Percentiles rank a stretch among this genome's conserved stretches.
These are phyloP conservation scores for Athene noctua DNA, from an alignment of 2,113 vertebrate species.

Conservation along the genomic window DNA sequence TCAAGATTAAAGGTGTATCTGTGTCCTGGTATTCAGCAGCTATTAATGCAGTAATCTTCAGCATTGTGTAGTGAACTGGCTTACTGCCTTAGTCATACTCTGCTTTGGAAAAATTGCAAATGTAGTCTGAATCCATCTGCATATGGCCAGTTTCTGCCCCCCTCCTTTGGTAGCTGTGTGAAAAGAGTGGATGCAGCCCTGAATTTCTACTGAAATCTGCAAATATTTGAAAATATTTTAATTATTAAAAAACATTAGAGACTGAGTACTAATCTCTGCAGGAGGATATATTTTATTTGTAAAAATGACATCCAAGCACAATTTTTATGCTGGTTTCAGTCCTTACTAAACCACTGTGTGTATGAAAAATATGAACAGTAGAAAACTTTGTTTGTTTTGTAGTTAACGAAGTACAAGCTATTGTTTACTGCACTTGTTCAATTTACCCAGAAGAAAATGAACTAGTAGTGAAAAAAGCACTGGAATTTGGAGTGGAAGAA, in stretches of 20 bases:
- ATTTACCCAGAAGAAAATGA: conserved; percentile 88
- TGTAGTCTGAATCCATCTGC: not conserved
- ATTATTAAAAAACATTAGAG: not conserved
- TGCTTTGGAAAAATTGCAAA: not conserved
- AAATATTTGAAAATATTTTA: not conserved
- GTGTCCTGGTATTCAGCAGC: not conserved
- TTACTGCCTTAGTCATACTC: not conserved
- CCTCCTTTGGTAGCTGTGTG: not conserved
- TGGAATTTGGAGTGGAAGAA: conserved; percentile 69
- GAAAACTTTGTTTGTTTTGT: not conserved
- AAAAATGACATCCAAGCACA: not conserved
- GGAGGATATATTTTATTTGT: not conserved
- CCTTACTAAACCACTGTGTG: not conserved
- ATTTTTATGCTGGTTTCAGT: not conserved
- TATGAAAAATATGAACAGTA: not conserved
- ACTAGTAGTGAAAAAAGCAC: conserved; percentile 76
- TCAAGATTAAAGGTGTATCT: not conserved
- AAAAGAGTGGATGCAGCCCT: not conserved
- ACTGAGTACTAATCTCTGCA: not conserved
- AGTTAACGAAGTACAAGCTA: conserved; percentile 82
- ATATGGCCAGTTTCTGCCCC: not conserved
- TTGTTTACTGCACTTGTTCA: conserved; percentile 89
- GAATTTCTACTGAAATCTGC: not conserved
- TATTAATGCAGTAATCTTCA: not conserved
- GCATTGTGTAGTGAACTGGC: not conserved